phyloP scores from a whole-genome alignment of 1,140 invertebrate genomes.

The Microplitis mediator region DNA sequence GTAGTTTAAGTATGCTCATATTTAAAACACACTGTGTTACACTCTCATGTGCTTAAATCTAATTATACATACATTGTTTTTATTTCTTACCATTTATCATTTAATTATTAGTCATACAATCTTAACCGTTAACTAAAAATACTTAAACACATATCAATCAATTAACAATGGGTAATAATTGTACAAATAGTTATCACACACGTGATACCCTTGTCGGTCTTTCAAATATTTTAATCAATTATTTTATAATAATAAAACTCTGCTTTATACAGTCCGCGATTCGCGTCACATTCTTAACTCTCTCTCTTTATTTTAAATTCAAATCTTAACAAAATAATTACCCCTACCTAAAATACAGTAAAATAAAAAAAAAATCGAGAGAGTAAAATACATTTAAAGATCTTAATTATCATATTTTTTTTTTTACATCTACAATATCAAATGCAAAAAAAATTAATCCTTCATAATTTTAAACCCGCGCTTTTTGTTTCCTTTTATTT shows the following conservation, averaged over 20 bases:
- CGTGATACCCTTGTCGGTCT: not conserved
- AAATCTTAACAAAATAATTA: too few relatives aligned
- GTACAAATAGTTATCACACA: constrained; percentile 26
- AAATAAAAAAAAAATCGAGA: too few relatives aligned
- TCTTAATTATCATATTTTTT: too few relatives aligned
- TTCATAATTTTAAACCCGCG: too few relatives aligned
- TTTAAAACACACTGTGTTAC: constrained; percentile 48
- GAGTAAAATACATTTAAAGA: too few relatives aligned
- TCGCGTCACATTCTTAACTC: not conserved
- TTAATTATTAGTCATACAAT: too few relatives aligned
- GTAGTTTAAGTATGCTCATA: constrained; percentile 39
- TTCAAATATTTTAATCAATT: constrained; percentile 1
- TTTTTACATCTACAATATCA: too few relatives aligned
- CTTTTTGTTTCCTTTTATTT: too few relatives aligned
- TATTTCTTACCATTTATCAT: not conserved
- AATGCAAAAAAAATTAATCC: too few relatives aligned
- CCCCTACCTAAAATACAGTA: too few relatives aligned
- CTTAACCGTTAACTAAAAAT: not conserved
- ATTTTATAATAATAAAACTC: constrained; percentile 26
- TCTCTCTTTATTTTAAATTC: too few relatives aligned
- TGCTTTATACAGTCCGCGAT: constrained; percentile 26
- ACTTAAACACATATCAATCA: constrained; percentile 2
- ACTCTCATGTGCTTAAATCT: not conserved
- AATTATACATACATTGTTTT: constrained; percentile 10
- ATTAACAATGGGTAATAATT: constrained; percentile 24